Evolutionary conservation across 2,888 invertebrate species (phyloP).

Genomic region (Pedicia rivosa): DNA sequence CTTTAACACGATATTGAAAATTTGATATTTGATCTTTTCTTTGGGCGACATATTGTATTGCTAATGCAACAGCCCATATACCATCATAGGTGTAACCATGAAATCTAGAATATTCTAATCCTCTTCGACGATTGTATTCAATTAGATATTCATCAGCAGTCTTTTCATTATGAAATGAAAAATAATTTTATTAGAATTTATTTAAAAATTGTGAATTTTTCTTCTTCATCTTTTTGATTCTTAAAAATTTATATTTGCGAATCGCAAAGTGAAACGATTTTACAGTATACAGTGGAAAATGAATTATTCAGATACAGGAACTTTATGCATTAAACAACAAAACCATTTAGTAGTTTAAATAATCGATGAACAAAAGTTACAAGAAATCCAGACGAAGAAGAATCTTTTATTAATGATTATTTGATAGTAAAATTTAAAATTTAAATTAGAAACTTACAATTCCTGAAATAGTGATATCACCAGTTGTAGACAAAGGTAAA

Average conservation of each 20-base stretch:
- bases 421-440: background rate
- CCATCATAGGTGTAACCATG: slow-evolving; percentile 98
- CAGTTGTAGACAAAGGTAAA: slow-evolving; percentile 70
- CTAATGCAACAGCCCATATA: slow-evolving; percentile 93
- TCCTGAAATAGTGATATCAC: slow-evolving; percentile 75
- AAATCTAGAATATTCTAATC: slow-evolving; percentile 77
- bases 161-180: slow-evolving; percentile 23
- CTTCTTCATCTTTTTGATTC: no score
- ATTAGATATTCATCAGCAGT: slow-evolving; percentile 76
- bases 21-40: slow-evolving; percentile 64
- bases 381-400: no score
- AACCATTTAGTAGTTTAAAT: no score
- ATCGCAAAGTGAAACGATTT: no score
- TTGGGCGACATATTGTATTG: slow-evolving; percentile 79
- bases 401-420: background rate
- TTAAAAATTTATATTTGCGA: no score
- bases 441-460: slow-evolving; percentile 45
- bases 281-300: no score
- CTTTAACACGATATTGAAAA: slow-evolving; percentile 68
- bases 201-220: no score
- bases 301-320: background rate
- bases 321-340: background rate
- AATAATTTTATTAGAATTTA: background rate
- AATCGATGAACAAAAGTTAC: no score
- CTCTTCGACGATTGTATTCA: slow-evolving; percentile 69